These are phyloP conservation scores for Eristalinus aeneus DNA, from an alignment of 2,888 invertebrate genomes.

Conservation along the genomic window DNA sequence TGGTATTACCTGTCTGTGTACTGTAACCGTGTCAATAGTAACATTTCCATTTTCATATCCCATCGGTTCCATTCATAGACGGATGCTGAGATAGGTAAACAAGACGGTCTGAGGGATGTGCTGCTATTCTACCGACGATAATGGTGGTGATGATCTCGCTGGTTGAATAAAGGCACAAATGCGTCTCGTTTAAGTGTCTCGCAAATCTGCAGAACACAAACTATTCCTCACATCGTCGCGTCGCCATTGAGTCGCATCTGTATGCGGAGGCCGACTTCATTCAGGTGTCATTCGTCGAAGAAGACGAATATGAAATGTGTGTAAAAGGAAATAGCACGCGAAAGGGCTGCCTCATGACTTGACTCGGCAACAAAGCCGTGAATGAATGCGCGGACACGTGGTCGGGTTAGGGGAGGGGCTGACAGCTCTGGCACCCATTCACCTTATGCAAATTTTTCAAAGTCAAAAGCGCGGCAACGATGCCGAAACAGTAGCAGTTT, in stretches of 20 bases:
- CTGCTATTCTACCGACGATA: background rate
- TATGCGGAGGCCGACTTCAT: constrained; percentile 25
- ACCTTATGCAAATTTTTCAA: constrained; percentile 47
- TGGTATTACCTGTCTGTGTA: background rate
- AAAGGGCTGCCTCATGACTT: constrained; percentile 54
- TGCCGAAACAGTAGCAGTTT: constrained; percentile 32
- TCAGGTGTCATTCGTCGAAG: constrained; percentile 46
- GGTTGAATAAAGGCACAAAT: constrained; percentile 48
- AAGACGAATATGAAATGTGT: constrained; percentile 44
- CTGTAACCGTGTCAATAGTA: constrained; percentile 37
- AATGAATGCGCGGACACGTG: background rate
- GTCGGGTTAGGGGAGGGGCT: background rate
- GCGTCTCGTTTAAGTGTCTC: constrained; percentile 19
- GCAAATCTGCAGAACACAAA: background rate
- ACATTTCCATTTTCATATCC: constrained; percentile 36
- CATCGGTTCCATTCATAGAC: constrained; percentile 31
- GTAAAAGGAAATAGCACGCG: constrained; percentile 25
- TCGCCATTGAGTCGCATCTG: background rate
- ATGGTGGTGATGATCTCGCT: constrained; percentile 50
- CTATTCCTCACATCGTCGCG: background rate
- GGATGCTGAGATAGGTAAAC: constrained; percentile 22
- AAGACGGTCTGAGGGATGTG: background rate
- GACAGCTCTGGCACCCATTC: constrained; percentile 36
- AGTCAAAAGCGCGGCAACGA: constrained; percentile 13
- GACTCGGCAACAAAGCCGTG: constrained; percentile 30